Percentiles rank a stretch among this genome's conserved stretches.
phyloP scores from a whole-genome alignment of 2,797 vertebrate genomes.

The Microchirus variegatus region DNA sequence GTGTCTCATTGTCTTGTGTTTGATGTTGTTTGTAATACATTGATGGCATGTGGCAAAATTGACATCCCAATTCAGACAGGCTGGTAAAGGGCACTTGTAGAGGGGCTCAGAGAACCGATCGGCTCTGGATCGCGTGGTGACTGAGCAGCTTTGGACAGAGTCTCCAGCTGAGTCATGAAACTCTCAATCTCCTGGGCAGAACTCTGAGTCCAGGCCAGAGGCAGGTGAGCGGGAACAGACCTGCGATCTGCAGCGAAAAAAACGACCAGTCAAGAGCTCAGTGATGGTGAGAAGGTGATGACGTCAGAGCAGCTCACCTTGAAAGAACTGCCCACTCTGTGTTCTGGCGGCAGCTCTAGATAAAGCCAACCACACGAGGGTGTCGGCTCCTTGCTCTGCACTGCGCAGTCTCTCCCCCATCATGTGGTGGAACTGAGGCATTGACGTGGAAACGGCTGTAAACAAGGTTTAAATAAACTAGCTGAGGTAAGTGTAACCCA shows the following conservation, averaged over 20 bases:
- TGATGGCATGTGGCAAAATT: background rate
- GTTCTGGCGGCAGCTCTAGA: conserved; percentile 59
- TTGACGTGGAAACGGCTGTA: conserved; percentile 73
- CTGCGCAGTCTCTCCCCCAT: conserved; percentile 74
- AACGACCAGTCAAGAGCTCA: conserved; percentile 14
- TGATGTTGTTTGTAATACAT: conserved; percentile 4
- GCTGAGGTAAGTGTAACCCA: background rate
- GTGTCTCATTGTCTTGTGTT: background rate
- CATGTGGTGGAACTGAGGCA: conserved; percentile 80
- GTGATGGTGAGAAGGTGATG: background rate
- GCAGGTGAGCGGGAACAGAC: conserved; percentile 71
- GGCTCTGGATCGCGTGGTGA: conserved; percentile 27
- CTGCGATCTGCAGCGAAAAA: conserved; percentile 69
- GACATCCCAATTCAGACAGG: conserved; percentile 35
- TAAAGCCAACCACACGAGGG: conserved; percentile 76
- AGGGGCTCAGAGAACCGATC: background rate
- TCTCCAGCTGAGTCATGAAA: conserved; percentile 73
- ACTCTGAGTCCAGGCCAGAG: conserved; percentile 78
- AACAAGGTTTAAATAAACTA: background rate
- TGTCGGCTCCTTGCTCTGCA: conserved; percentile 77
- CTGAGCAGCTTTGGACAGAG: conserved; percentile 54
- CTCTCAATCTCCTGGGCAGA: conserved; percentile 61
- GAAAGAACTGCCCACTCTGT: conserved; percentile 77
- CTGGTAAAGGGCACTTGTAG: conserved; percentile 1
- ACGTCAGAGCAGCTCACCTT: conserved; percentile 61